Conservation (phyloP, 2,113 vertebrate species). For the Lamprologus sp. region DNA sequence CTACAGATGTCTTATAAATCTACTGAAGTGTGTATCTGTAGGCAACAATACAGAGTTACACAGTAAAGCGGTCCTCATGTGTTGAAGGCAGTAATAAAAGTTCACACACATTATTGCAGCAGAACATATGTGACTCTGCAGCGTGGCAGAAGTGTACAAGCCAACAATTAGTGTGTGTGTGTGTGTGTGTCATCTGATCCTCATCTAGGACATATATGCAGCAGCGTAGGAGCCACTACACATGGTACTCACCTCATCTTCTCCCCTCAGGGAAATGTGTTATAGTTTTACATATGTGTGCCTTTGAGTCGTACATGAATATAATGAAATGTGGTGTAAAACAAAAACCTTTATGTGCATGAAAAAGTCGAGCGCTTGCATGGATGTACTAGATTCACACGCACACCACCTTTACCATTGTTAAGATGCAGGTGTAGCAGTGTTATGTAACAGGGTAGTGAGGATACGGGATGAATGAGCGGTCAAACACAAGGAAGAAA, state of each 20-base stretch:
- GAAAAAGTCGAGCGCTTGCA: neutral
- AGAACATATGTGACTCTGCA: slow-evolving; percentile 15
- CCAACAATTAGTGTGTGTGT: neutral
- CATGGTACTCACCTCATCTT: slow-evolving; percentile 10
- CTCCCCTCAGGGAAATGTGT: neutral
- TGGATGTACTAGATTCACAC: neutral
- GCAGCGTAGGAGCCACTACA: slow-evolving; percentile 33
- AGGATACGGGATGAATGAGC: slow-evolving; percentile 9
- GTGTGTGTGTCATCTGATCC: slow-evolving; percentile 19
- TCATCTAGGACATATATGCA: neutral
- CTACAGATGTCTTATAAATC: neutral
- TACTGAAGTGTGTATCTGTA: neutral
- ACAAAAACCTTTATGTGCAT: neutral
- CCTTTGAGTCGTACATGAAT: neutral
- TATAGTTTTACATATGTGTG: neutral
- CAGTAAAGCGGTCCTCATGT: neutral
- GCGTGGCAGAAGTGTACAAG: neutral
- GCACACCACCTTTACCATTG: neutral
- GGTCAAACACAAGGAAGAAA: slow-evolving; percentile 28
- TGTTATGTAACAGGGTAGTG: slow-evolving; percentile 34
- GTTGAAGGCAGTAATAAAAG: neutral
- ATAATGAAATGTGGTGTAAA: neutral
- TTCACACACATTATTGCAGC: neutral
- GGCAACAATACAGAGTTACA: neutral
- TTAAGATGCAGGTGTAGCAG: slow-evolving; percentile 20